Conservation (phyloP, 1,140 invertebrate genomes). For the Phthorimaea operculella region DNA sequence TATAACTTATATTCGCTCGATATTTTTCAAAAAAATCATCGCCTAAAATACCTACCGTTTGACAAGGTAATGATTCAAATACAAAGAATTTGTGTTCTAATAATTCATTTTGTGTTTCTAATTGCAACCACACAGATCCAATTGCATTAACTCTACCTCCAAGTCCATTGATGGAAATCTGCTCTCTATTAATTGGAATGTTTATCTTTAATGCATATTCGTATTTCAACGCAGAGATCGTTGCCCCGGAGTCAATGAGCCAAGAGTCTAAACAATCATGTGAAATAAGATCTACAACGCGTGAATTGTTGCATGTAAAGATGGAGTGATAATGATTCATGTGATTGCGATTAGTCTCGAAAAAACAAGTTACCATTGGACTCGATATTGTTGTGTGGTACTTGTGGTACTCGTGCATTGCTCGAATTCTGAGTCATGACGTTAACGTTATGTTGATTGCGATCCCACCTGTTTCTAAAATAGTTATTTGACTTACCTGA, state of each 20-base stretch:
- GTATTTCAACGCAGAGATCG: conserved; percentile 20
- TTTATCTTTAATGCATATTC: conserved; percentile 12
- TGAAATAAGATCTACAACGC: background rate
- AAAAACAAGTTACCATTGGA: conserved; percentile 12
- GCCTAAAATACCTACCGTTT: conserved; percentile 20
- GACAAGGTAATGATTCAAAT: conserved; percentile 19
- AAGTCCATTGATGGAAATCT: conserved; percentile 18
- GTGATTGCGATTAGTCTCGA: conserved; percentile 12
- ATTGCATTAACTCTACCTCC: conserved; percentile 18
- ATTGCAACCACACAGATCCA: conserved; percentile 18
- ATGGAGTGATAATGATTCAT: conserved; percentile 5
- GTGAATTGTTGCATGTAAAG: background rate
- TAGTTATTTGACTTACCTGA: background rate
- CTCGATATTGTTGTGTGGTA: background rate
- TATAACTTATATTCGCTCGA: conserved; percentile 12
- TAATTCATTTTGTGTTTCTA: conserved; percentile 7
- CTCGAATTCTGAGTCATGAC: background rate
- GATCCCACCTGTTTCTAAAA: background rate
- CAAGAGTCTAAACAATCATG: background rate
- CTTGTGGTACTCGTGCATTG: background rate
- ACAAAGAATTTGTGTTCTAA: conserved; percentile 21
- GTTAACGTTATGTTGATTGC: conserved; percentile 1
- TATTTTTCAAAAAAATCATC: conserved; percentile 21
- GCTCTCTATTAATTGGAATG: conserved; percentile 16
- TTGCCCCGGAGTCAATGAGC: conserved; percentile 19